Conservation (phyloP, 1,140 invertebrate genomes). For the Whitmania pigra region DNA sequence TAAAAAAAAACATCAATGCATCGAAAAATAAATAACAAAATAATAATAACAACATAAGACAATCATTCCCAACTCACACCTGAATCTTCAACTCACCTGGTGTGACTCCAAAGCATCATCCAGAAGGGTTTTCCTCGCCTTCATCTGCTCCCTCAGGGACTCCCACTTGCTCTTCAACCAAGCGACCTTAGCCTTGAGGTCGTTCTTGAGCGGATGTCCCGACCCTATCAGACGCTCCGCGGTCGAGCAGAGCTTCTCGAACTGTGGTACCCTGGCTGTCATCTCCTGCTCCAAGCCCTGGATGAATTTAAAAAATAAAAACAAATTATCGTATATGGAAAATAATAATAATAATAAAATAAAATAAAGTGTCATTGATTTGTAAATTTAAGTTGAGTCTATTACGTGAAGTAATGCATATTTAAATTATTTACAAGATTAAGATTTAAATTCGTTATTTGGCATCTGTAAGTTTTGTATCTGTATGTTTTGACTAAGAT, state of each 20-base stretch:
- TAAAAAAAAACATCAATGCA: too few relatives aligned
- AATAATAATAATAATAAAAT: too few relatives aligned
- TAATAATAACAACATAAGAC: too few relatives aligned
- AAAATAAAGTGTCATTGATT: too few relatives aligned
- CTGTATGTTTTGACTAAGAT: too few relatives aligned
- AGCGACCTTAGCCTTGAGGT: constrained; percentile 51
- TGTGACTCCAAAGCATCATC: constrained; percentile 87
- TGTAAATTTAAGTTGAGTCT: too few relatives aligned
- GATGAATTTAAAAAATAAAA: constrained; percentile 1
- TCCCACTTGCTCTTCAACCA: constrained; percentile 72
- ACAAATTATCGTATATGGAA: too few relatives aligned
- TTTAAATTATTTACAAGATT: too few relatives aligned
- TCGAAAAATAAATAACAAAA: too few relatives aligned
- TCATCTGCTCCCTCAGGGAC: constrained; percentile 66
- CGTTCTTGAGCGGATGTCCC: constrained; percentile 60
- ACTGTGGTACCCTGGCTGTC: constrained; percentile 64
- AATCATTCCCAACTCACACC: neutral
- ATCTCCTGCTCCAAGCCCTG: constrained; percentile 74
- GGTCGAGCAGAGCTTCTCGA: constrained; percentile 59
- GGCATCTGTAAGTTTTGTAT: too few relatives aligned
- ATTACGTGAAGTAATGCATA: too few relatives aligned
- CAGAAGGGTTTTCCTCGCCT: constrained; percentile 67
- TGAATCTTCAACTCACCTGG: constrained; percentile 47
- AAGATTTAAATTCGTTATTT: too few relatives aligned
- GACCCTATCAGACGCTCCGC: constrained; percentile 67